A percentile compares a stretch with the other conserved stretches of the same genome.
These are phyloP conservation scores for Daphoenositta chrysoptera DNA, from an alignment of 2,113 vertebrate species.

Conservation along the genomic window DNA sequence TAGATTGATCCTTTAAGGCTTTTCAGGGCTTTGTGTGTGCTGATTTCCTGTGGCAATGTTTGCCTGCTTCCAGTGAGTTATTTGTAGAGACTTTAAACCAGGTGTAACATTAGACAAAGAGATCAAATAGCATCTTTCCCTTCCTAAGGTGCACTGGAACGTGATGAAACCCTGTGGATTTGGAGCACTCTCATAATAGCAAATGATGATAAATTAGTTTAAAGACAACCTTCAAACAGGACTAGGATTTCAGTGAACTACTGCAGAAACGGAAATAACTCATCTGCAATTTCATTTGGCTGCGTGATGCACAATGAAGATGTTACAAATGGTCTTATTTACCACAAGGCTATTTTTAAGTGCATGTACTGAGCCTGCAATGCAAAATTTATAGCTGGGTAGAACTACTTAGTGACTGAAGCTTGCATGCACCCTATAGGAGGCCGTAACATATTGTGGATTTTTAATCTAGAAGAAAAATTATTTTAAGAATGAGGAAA, in stretches of 20 bases:
- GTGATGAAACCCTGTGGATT: background rate
- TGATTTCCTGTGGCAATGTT: background rate
- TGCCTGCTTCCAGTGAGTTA: background rate
- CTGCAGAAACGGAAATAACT: background rate
- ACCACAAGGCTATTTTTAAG: background rate
- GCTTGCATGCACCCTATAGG: background rate
- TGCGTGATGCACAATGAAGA: background rate
- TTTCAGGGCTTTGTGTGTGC: background rate
- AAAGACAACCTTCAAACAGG: background rate
- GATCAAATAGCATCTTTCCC: background rate
- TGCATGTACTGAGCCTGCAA: background rate
- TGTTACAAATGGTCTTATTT: background rate
- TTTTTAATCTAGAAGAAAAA: background rate
- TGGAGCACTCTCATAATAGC: background rate
- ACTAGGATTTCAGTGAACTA: slow-evolving; percentile 3
- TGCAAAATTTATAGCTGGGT: background rate
- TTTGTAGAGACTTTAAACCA: slow-evolving; percentile 24
- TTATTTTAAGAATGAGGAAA: background rate
- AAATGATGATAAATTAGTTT: background rate
- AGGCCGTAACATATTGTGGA: background rate
- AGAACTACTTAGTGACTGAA: background rate
- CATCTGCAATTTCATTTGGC: background rate
- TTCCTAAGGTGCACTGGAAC: background rate
- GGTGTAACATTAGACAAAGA: background rate
- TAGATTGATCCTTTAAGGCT: background rate